phyloP scores from a whole-genome alignment of 2,888 invertebrate genomes.

The Troglohyphantes excavatus region DNA sequence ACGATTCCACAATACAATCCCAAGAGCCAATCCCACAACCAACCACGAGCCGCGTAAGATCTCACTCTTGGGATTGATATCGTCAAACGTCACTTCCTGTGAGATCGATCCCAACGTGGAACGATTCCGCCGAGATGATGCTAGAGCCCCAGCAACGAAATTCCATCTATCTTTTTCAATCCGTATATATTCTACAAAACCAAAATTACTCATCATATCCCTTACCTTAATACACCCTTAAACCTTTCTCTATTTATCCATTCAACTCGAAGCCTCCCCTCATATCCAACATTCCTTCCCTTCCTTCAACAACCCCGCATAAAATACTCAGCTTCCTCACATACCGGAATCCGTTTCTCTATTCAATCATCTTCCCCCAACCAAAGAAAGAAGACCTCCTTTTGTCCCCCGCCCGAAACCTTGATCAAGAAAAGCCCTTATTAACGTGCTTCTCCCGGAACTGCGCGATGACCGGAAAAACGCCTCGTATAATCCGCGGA shows the following conservation, averaged over 20 bases:
- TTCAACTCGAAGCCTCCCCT: neutral
- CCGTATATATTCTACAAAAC: too few relatives aligned
- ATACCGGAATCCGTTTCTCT: constrained; percentile 14
- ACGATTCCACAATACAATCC: too few relatives aligned
- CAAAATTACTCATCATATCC: too few relatives aligned
- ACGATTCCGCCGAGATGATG: too few relatives aligned
- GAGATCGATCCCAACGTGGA: too few relatives aligned
- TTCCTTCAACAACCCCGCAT: neutral
- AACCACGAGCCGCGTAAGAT: too few relatives aligned
- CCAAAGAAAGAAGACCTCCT: constrained; percentile 2
- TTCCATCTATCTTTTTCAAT: too few relatives aligned
- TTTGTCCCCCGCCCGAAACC: constrained; percentile 35
- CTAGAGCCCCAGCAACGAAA: too few relatives aligned
- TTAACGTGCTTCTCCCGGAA: constrained; percentile 14
- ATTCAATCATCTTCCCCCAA: constrained; percentile 9
- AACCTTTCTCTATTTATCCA: neutral
- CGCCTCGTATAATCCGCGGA: constrained; percentile 25
- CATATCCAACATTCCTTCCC: neutral
- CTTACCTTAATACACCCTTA: neutral
- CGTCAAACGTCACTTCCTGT: too few relatives aligned
- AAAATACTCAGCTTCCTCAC: constrained; percentile 2
- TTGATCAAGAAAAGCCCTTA: constrained; percentile 44
- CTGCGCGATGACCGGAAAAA: constrained; percentile 46
- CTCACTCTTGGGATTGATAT: too few relatives aligned
- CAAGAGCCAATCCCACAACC: too few relatives aligned